phyloP scores from a whole-genome alignment of 2,888 invertebrate genomes.

The Aporophyla nigra region DNA sequence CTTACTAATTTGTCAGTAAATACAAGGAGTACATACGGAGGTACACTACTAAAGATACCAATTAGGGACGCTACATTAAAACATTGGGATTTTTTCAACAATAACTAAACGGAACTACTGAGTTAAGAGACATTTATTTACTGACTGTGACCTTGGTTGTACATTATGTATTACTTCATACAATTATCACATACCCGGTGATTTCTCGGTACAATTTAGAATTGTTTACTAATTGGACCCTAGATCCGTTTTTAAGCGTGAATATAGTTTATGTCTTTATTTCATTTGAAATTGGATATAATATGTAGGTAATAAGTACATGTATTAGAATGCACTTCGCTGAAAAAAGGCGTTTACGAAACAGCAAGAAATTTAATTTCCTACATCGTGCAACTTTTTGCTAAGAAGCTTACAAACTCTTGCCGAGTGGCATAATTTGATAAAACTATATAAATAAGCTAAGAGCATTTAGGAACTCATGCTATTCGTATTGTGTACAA shows the following conservation, averaged over 20 bases:
- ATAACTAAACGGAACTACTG: slow-evolving; percentile 78
- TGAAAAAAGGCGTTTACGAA: background rate
- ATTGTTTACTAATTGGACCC: slow-evolving; percentile 60
- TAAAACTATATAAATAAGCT: background rate
- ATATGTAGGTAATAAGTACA: background rate
- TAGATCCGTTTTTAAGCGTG: slow-evolving; percentile 42
- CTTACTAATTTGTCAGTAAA: slow-evolving; percentile 55
- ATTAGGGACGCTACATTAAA: slow-evolving; percentile 58
- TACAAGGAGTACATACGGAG: slow-evolving; percentile 23
- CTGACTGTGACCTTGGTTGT: slow-evolving; percentile 78
- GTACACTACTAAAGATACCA: slow-evolving; percentile 45
- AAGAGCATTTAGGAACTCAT: background rate
- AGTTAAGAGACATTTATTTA: slow-evolving; percentile 78
- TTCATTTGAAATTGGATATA: background rate
- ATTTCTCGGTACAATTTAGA: slow-evolving; percentile 70
- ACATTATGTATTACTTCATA: slow-evolving; percentile 76
- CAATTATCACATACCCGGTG: slow-evolving; percentile 81
- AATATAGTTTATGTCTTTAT: background rate
- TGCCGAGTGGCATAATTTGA: slow-evolving; percentile 4
- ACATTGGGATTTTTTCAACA: slow-evolving; percentile 63
- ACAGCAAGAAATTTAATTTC: background rate
- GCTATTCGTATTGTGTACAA: background rate
- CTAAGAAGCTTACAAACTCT: slow-evolving; percentile 33
- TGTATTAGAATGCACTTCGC: slow-evolving; percentile 9
- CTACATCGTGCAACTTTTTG: background rate